Evolutionary conservation across 2,113 vertebrate species (phyloP), one percentile per base, ranked within the genome.

Genomic region (Ceyx cyanopectus): DNA sequence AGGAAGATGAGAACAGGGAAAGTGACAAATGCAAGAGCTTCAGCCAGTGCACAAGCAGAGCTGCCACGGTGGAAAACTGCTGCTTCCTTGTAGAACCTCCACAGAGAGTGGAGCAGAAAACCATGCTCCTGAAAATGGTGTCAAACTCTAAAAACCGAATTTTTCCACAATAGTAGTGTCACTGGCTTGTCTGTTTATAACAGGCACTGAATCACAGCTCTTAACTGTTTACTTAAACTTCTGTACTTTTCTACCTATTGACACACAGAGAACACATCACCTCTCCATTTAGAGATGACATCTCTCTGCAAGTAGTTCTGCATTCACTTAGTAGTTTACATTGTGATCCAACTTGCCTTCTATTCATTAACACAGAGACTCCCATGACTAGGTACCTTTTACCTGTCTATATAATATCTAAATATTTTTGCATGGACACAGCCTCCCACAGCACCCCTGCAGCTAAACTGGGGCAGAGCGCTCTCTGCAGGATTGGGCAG

Each of bases 61-160:
- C 65, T 70, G 26, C 10, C 51, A 87, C 0, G 1, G 7, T 0
- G 1, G 7, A 20, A 41, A 70, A 67, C 2, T 87, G 40, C 7
- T 10, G 32, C 57, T 76, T 80, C 45, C 45, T 29, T 62, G 45
- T 40, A 90, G 61, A 85, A 87, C 29, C 32, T 74, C 41, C 51
- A 74, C 6, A 7, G 26, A 50, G n/a, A 91, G 57, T 1, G 50
- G 26, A 76, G 32, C 8, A 51, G 11, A 72, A 10, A 5, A 43
- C 14, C 22, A 37, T 2, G 7, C 15, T 56, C 45, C 13, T 72
- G 40, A n/a, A 56, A 91, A 84, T 7, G 18, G 13, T 41, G 27
- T 50, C 70, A 67, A 82, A 67, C 19, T 40, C 51, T 30, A 54
- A 57, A 43, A 65, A 85, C 18, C 53, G 16, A 23, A 8, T 57